phyloP scores from a whole-genome alignment of 2,888 invertebrate species.

The Epiblema foenella region DNA sequence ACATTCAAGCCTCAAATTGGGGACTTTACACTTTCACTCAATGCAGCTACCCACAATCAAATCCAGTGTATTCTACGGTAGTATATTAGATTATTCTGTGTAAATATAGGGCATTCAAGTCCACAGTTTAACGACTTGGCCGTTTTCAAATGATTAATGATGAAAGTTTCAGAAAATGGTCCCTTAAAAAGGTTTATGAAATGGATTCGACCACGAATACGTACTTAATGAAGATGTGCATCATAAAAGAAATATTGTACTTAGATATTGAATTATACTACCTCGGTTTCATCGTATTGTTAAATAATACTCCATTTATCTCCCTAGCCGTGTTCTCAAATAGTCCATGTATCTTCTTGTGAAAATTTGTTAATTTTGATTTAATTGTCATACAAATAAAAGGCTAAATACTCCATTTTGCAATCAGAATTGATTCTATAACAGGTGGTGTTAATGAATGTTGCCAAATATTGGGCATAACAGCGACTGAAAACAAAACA shows the following conservation, averaged over 20 bases:
- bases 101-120: constrained; percentile 39
- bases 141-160: constrained; percentile 38
- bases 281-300: neutral
- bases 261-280: too few species aligned
- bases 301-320: neutral
- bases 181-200: constrained; percentile 33
- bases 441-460: constrained; percentile 4
- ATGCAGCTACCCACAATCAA: constrained; percentile 26
- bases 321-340: neutral
- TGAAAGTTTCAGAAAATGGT: constrained; percentile 38
- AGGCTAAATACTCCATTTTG: neutral
- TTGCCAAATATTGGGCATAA: constrained; percentile 11
- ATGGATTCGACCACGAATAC: constrained; percentile 31
- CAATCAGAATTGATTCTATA: neutral
- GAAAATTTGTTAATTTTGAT: neutral
- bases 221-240: too few species aligned
- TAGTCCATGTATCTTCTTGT: neutral
- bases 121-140: constrained; percentile 38
- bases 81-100: constrained; percentile 27
- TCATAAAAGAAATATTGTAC: neutral
- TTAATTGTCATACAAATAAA: neutral
- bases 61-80: constrained; percentile 15
- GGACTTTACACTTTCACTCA: constrained; percentile 39
- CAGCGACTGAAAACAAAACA: constrained; percentile 33
- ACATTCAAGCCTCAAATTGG: constrained; percentile 42